Evolutionary conservation across 2,888 invertebrate species (phyloP).

Genomic region (Agrilus mali): DNA sequence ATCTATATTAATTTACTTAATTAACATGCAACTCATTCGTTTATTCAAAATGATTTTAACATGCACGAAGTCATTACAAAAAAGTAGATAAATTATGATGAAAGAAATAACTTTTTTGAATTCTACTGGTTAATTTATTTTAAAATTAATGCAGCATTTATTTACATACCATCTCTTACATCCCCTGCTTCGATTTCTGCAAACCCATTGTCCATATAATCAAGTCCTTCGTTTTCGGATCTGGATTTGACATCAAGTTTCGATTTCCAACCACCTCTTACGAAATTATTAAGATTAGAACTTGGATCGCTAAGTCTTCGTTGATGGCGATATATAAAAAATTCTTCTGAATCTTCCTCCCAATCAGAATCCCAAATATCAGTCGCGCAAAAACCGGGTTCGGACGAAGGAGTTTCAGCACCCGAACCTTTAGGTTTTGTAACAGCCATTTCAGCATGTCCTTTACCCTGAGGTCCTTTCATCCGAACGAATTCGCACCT

Average conservation of each 20-base stretch:
- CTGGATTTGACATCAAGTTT: slow-evolving; percentile 56
- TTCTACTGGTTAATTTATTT: too few relatives aligned
- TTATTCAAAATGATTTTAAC: slow-evolving; percentile 1
- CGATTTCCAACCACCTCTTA: slow-evolving; percentile 71
- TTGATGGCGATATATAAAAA: slow-evolving; percentile 62
- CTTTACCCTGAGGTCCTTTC: slow-evolving; percentile 95
- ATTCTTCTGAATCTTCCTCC: slow-evolving; percentile 78
- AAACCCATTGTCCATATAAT: slow-evolving; percentile 69
- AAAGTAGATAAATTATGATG: too few relatives aligned
- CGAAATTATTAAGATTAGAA: slow-evolving; percentile 75
- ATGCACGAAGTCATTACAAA: neutral
- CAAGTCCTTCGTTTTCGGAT: slow-evolving; percentile 86
- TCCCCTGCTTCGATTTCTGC: slow-evolving; percentile 92
- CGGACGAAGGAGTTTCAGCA: slow-evolving; percentile 88
- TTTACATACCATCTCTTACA: slow-evolving; percentile 67
- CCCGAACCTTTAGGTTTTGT: slow-evolving; percentile 86
- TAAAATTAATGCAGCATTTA: too few relatives aligned
- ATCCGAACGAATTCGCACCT: slow-evolving; percentile 96
- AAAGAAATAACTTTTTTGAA: too few relatives aligned
- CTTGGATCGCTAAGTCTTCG: slow-evolving; percentile 87
- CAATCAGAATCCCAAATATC: slow-evolving; percentile 85
- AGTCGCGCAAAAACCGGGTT: slow-evolving; percentile 69
- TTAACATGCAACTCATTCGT: slow-evolving; percentile 8
- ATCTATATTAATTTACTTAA: neutral
- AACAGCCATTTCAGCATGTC: slow-evolving; percentile 95